A percentile compares a stretch with the other conserved stretches of the same genome.
These are phyloP conservation scores for Eptesicus fuscus DNA, from an alignment of 2,113 vertebrate genomes.

Conservation along the genomic window DNA sequence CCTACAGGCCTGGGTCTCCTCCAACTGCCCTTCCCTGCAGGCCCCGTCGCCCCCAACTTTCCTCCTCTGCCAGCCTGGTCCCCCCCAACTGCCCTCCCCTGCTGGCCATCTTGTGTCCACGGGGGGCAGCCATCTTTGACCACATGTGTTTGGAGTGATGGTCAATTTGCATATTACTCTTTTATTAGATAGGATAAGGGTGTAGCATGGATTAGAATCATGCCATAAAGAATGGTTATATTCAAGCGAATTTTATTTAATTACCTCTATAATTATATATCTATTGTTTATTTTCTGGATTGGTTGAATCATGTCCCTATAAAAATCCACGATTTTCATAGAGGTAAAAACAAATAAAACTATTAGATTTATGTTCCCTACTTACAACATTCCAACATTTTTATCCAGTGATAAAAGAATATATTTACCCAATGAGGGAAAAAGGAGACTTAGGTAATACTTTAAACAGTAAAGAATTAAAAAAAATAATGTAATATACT, in stretches of 20 bases:
- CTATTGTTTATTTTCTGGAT: not conserved
- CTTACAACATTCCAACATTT: not conserved
- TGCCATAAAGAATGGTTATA: not conserved
- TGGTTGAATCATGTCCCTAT: not conserved
- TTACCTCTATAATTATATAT: not conserved
- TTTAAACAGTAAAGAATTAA: no score
- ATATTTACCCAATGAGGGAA: not conserved
- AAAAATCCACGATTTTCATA: not conserved
- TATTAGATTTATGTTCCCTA: not conserved
- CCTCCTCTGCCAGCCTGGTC: no score
- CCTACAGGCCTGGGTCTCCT: no score
- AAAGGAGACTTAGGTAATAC: no score
- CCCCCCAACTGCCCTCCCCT: no score
- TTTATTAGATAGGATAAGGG: no score
- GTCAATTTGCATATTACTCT: no score
- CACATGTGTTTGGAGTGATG: no score
- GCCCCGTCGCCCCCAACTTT: no score
- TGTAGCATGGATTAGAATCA: not conserved
- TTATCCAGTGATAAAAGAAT: not conserved
- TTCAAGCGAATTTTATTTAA: not conserved
- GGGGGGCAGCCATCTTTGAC: no score
- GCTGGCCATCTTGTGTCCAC: no score
- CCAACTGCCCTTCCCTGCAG: no score
- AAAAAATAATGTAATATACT: not conserved
- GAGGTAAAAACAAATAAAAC: not conserved